These are phyloP conservation scores for Drosophila novamexicana DNA, from an alignment of 1,140 invertebrate genomes.

Conservation along the genomic window DNA sequence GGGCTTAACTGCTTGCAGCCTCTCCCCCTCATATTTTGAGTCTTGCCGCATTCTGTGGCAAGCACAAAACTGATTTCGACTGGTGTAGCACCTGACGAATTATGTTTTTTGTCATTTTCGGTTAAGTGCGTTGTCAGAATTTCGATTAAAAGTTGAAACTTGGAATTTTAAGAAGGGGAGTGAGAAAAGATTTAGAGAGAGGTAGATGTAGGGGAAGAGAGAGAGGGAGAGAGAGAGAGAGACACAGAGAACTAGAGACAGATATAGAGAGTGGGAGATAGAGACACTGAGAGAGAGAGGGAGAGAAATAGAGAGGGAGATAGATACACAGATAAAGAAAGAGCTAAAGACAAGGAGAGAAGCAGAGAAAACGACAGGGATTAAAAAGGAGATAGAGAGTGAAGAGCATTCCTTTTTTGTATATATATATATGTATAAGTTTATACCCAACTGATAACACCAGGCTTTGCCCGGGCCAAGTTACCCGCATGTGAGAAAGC, in stretches of 20 bases:
- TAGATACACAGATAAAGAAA: no score
- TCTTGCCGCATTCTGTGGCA: not conserved
- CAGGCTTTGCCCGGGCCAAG: no score
- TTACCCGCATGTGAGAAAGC: no score
- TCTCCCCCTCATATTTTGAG: not conserved
- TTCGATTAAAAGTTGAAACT: slow-evolving; percentile 12
- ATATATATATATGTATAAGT: no score
- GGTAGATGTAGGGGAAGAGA: not conserved
- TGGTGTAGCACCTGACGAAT: not conserved
- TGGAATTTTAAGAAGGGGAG: not conserved
- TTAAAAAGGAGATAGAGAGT: no score
- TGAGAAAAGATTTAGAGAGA: not conserved
- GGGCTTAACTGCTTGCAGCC: not conserved
- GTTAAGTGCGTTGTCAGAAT: slow-evolving; percentile 3
- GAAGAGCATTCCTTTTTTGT: no score
- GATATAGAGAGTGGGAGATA: no score
- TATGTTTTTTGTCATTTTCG: not conserved
- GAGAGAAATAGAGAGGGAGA: no score
- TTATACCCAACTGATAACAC: no score
- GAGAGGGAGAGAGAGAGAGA: not conserved
- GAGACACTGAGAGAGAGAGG: no score
- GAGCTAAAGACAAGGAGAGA: not conserved
- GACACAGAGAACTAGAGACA: no score
- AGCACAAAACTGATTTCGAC: slow-evolving; percentile 1
- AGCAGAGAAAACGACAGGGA: no score